Percentiles rank a stretch among this genome's conserved stretches.
These are phyloP conservation scores for Diploscapter pachys DNA, from an alignment of 1,140 invertebrate genomes.

Conservation along the genomic window DNA sequence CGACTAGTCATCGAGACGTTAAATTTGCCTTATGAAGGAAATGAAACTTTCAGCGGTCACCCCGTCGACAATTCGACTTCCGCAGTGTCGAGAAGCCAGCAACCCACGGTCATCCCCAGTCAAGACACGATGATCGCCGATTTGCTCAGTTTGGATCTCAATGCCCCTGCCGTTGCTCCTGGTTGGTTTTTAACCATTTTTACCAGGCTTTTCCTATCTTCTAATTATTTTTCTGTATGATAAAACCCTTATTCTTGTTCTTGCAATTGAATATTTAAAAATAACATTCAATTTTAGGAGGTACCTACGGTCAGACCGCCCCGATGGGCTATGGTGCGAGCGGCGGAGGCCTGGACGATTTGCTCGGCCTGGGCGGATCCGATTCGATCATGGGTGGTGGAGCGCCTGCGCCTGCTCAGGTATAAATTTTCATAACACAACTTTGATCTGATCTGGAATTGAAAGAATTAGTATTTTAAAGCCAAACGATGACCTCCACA, in stretches of 20 bases:
- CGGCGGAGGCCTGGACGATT: slow-evolving; percentile 62
- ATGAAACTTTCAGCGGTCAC: slow-evolving; percentile 11
- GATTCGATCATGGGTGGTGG: too few species aligned
- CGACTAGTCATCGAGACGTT: too few species aligned
- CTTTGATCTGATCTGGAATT: too few species aligned
- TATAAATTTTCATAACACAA: too few species aligned
- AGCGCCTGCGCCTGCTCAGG: too few species aligned
- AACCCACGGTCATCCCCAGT: slow-evolving; percentile 76
- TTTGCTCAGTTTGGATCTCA: slow-evolving; percentile 82
- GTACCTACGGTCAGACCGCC: too few species aligned
- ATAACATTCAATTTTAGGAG: too few species aligned
- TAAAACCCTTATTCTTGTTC: slow-evolving; percentile 3
- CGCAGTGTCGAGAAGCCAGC: slow-evolving; percentile 42
- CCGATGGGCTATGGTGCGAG: slow-evolving; percentile 36
- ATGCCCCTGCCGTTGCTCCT: slow-evolving; percentile 15
- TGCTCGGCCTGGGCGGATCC: slow-evolving; percentile 73
- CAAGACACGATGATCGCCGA: slow-evolving; percentile 95
- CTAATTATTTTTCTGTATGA: neutral
- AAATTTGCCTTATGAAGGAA: neutral
- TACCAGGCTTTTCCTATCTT: too few species aligned
- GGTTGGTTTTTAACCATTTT: too few species aligned
- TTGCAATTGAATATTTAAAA: slow-evolving; percentile 1
- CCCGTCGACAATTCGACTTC: slow-evolving; percentile 11
- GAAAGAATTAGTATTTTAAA: too few species aligned
- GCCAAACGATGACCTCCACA: too few species aligned